Conservation (phyloP, 2,888 invertebrate genomes). For the Eupithecia exiguata region DNA sequence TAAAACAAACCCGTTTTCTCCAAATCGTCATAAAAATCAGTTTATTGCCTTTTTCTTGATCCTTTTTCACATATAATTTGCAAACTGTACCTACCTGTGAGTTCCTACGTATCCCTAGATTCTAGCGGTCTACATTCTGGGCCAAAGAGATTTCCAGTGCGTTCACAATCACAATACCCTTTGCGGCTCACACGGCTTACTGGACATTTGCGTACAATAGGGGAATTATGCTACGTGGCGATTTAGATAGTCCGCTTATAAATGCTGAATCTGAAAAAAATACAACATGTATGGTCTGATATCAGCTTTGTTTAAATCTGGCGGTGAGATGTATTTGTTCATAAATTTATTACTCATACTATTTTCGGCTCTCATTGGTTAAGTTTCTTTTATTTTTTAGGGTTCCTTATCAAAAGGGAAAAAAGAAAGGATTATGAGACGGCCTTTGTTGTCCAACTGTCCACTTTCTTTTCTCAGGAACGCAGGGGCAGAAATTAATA, state of each 20-base stretch:
- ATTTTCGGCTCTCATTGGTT: too few relatives aligned
- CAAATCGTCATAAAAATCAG: not conserved
- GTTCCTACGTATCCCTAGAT: not conserved
- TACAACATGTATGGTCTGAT: not conserved
- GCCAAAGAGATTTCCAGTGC: constrained; percentile 12
- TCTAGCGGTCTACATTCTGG: constrained; percentile 2
- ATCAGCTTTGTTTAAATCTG: not conserved
- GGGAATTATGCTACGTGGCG: not conserved
- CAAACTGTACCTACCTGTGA: not conserved
- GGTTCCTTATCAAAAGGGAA: too few relatives aligned
- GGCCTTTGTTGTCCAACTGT: too few relatives aligned
- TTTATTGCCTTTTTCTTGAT: not conserved
- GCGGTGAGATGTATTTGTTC: too few relatives aligned
- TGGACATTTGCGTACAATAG: constrained; percentile 15
- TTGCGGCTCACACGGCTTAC: constrained; percentile 11
- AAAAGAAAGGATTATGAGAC: too few relatives aligned
- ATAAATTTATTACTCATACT: too few relatives aligned
- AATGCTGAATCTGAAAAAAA: not conserved
- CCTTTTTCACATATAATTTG: not conserved
- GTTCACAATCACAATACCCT: constrained; percentile 11
- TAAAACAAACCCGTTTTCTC: not conserved
- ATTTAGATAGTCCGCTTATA: not conserved
- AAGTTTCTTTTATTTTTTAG: too few relatives aligned
- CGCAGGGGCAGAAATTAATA: too few relatives aligned
- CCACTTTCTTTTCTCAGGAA: too few relatives aligned